These are phyloP conservation scores for Dipodomys ordii DNA, from an alignment of 2,113 vertebrate species.

Conservation along the genomic window DNA sequence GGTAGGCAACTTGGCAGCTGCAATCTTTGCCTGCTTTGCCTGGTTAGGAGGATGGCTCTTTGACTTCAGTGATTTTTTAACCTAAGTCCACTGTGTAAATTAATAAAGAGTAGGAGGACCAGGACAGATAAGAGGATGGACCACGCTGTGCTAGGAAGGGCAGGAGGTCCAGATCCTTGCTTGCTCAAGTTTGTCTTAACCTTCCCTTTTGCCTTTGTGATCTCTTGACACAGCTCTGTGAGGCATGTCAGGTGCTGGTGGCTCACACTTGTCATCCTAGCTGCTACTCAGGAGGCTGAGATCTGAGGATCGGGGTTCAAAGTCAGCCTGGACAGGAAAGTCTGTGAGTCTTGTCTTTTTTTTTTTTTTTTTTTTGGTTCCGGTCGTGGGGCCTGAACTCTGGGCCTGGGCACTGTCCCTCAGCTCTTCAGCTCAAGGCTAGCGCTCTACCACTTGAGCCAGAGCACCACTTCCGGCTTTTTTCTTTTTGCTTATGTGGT, in stretches of 20 bases:
- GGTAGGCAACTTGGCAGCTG: no score
- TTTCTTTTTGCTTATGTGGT: no score
- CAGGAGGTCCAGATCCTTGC: not conserved
- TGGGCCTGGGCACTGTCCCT: no score
- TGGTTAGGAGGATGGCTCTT: not conserved
- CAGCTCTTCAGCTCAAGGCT: no score
- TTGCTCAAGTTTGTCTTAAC: not conserved
- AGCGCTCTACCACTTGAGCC: no score
- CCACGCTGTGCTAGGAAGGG: not conserved
- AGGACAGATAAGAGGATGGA: not conserved
- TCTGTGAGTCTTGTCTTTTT: no score
- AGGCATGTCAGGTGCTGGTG: not conserved
- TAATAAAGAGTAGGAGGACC: not conserved
- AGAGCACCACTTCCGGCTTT: no score
- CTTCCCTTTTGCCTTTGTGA: not conserved
- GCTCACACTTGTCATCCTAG: no score
- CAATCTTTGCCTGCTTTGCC: not conserved
- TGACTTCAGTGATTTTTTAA: slow-evolving; percentile 5
- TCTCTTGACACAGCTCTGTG: not conserved
- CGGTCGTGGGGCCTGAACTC: no score
- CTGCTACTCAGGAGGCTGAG: not conserved
- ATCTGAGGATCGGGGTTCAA: not conserved
- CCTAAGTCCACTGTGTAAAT: not conserved
- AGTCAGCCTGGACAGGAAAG: not conserved
- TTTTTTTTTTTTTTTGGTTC: no score